These are phyloP conservation scores for Drosophila lacicola DNA, from an alignment of 2,888 invertebrate genomes.

Conservation along the genomic window DNA sequence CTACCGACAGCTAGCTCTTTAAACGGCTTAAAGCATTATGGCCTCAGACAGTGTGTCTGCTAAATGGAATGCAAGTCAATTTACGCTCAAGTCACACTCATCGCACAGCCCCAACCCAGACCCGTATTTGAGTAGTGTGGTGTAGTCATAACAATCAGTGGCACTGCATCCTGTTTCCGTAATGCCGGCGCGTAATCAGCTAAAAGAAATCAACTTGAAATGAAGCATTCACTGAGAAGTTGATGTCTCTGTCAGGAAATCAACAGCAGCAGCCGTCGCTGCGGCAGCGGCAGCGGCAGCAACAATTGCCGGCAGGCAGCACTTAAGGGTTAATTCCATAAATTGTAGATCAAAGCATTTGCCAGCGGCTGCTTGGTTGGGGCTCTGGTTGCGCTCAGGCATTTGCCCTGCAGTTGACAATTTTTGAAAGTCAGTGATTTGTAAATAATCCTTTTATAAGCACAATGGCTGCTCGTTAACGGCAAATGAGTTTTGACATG, in stretches of 20 bases:
- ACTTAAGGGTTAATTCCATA: conserved; percentile 82
- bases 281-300: background rate
- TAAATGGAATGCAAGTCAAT: conserved; percentile 47
- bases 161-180: conserved; percentile 73
- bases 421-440: conserved; percentile 83
- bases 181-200: conserved; percentile 71
- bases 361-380: conserved; percentile 37
- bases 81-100: conserved; percentile 34
- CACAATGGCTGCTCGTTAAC: conserved; percentile 83
- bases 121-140: conserved; percentile 1
- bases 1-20: conserved; percentile 29
- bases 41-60: conserved; percentile 4
- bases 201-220: conserved; percentile 78
- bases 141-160: conserved; percentile 72
- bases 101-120: conserved; percentile 6
- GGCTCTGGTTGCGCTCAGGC: conserved; percentile 36
- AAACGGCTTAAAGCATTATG: conserved; percentile 34
- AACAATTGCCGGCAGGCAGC: conserved; percentile 39
- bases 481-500: conserved; percentile 80
- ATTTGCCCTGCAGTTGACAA: conserved; percentile 81
- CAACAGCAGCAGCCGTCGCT: background rate
- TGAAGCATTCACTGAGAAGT: conserved; percentile 57
- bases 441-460: conserved; percentile 84
- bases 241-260: conserved; percentile 46
- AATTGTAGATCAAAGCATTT: conserved; percentile 80